Evolutionary conservation across 2,113 vertebrate species (phyloP).

Genomic region (Chaenocephalus aceratus): DNA sequence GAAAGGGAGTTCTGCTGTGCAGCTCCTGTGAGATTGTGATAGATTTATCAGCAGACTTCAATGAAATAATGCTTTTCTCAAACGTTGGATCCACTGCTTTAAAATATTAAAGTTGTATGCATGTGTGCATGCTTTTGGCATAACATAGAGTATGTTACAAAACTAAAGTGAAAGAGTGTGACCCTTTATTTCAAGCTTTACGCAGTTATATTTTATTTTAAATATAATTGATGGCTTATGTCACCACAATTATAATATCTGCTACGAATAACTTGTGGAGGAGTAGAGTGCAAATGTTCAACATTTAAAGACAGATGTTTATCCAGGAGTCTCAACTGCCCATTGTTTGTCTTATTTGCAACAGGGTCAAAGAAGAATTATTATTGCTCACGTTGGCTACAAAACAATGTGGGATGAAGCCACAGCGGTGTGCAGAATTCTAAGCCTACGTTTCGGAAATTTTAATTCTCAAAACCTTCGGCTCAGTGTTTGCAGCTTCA

Average conservation of each 20-base stretch:
- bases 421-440: neutral
- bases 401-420: constrained; percentile 13
- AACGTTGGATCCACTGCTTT: constrained; percentile 15
- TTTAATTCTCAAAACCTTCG: constrained; percentile 29
- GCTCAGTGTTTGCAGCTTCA: constrained; percentile 43
- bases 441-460: constrained; percentile 28
- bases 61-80: constrained; percentile 21
- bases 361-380: neutral
- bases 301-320: constrained; percentile 2
- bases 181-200: neutral
- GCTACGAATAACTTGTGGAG: constrained; percentile 12
- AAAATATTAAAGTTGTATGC: constrained; percentile 23
- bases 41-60: constrained; percentile 44
- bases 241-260: constrained; percentile 23
- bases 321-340: neutral
- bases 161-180: neutral
- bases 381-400: neutral
- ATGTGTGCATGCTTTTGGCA: neutral
- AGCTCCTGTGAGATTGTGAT: constrained; percentile 36
- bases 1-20: constrained; percentile 25
- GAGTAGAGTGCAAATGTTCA: constrained; percentile 1
- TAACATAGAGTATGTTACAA: neutral
- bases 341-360: neutral
- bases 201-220: neutral
- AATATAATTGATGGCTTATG: constrained; percentile 25